Conservation (phyloP, 2,888 invertebrate genomes). For the Neoaliturus tenellus region DNA sequence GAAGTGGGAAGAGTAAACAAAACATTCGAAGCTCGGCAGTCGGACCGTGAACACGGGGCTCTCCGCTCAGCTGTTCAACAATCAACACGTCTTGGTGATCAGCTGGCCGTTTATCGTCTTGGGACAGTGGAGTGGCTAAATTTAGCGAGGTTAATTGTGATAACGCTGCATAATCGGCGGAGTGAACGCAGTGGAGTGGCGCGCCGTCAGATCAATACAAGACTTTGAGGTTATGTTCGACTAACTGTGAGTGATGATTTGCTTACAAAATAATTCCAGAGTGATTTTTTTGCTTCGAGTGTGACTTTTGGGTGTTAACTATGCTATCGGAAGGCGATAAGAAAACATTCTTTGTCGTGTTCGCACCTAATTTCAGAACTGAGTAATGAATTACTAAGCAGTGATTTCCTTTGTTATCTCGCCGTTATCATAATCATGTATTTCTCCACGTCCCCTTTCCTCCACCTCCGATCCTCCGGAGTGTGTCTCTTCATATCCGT, state of each 20-base stretch:
- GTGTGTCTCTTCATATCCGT: slow-evolving; percentile 54
- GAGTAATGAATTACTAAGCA: too few relatives aligned
- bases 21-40: slow-evolving; percentile 39
- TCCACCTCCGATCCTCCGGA: slow-evolving; percentile 50
- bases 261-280: too few relatives aligned
- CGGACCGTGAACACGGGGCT: background rate
- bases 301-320: too few relatives aligned
- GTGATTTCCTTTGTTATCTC: too few relatives aligned
- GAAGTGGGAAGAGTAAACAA: slow-evolving; percentile 48
- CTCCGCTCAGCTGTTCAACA: background rate
- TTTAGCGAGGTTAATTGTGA: background rate
- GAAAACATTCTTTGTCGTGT: background rate
- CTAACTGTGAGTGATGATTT: too few relatives aligned
- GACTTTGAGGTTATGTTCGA: slow-evolving; percentile 15
- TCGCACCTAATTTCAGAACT: background rate
- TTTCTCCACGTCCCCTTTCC: slow-evolving; percentile 10
- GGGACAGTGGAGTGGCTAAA: background rate
- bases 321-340: background rate
- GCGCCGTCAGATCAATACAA: background rate
- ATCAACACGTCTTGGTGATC: background rate
- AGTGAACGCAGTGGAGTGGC: background rate
- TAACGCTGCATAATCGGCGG: background rate
- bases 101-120: background rate
- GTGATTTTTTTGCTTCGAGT: too few relatives aligned
- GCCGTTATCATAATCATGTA: background rate